phyloP scores from a whole-genome alignment of 2,888 invertebrate species.

The Clostera curtula region DNA sequence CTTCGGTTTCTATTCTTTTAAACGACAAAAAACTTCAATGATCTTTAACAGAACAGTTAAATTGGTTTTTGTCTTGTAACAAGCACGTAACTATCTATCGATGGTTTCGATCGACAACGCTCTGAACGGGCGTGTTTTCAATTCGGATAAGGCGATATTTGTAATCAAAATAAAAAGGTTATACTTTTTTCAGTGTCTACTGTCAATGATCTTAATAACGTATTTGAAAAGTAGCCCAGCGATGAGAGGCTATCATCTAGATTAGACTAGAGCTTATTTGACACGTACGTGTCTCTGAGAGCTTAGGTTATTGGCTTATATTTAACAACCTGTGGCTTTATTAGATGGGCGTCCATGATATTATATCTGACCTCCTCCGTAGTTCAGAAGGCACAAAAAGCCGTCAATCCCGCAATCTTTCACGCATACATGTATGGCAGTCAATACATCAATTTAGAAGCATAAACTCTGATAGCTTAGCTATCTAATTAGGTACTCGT shows the following conservation, averaged over 20 bases:
- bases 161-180: slow-evolving; percentile 14
- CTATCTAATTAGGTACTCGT: too few species aligned
- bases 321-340: too few species aligned
- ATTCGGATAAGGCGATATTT: slow-evolving; percentile 32
- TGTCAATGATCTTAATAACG: slow-evolving; percentile 19
- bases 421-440: too few species aligned
- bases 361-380: too few species aligned
- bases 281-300: slow-evolving; percentile 11
- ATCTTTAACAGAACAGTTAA: slow-evolving; percentile 57
- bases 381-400: too few species aligned
- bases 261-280: slow-evolving; percentile 8
- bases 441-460: too few species aligned
- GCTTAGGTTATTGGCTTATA: slow-evolving; percentile 11
- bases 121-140: slow-evolving; percentile 30
- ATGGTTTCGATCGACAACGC: slow-evolving; percentile 38
- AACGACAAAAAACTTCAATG: slow-evolving; percentile 54
- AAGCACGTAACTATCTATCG: slow-evolving; percentile 34
- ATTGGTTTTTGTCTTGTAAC: slow-evolving; percentile 54
- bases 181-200: slow-evolving; percentile 11
- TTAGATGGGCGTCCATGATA: too few species aligned
- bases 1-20: slow-evolving; percentile 42
- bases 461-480: too few species aligned
- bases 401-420: too few species aligned
- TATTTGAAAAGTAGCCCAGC: slow-evolving; percentile 7
- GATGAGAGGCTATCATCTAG: slow-evolving; percentile 12